Evolutionary conservation across 2,113 vertebrate species (phyloP).

Genomic region (Camelus bactrianus): DNA sequence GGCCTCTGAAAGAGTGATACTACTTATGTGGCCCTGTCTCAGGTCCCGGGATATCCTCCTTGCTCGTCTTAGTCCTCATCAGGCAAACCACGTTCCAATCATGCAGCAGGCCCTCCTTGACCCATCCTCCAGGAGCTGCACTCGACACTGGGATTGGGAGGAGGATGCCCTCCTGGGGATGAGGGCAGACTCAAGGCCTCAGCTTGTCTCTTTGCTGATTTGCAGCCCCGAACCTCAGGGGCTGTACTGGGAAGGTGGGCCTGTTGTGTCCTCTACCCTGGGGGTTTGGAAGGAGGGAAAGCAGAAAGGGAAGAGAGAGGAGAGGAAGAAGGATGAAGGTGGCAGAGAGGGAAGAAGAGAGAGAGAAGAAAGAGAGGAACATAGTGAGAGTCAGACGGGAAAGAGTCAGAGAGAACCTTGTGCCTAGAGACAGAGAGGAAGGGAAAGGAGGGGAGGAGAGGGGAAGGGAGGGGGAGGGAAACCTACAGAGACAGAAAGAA

Average conservation of each 20-base stretch:
- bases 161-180: background rate
- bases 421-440: background rate
- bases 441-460: no score
- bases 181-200: background rate
- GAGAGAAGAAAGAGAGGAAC: background rate
- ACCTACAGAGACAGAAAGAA: background rate
- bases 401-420: no score
- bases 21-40: background rate
- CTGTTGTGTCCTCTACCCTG: background rate
- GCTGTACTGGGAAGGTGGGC: background rate
- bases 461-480: background rate
- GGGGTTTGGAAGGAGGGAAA: background rate
- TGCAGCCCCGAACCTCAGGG: background rate
- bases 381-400: background rate
- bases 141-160: background rate
- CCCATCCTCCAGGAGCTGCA: background rate
- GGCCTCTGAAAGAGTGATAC: background rate
- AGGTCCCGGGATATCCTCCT: background rate
- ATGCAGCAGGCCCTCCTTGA: background rate
- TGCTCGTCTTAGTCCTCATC: background rate
- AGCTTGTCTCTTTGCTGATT: background rate
- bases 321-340: background rate
- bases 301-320: background rate
- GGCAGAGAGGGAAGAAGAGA: background rate
- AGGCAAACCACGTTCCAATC: background rate